Evolutionary conservation across 2,888 invertebrate genomes (phyloP).

Genomic region (Drosophila leonis): DNA sequence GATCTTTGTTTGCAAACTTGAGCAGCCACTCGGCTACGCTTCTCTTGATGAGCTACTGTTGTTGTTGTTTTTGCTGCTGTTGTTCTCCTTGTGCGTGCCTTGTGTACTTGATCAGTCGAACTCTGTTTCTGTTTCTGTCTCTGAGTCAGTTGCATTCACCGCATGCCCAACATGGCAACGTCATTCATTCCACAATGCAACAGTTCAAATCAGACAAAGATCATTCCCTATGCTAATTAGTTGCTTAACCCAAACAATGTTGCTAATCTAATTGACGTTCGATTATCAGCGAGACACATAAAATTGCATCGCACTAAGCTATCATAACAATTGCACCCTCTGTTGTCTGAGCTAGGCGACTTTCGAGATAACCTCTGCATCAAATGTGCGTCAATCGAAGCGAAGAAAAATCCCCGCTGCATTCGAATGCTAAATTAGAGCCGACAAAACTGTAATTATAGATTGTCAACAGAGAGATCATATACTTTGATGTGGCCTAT

Average conservation of each 20-base stretch:
- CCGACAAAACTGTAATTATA: neutral
- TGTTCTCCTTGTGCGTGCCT: slow-evolving; percentile 32
- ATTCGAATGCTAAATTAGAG: neutral
- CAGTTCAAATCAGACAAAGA: slow-evolving; percentile 5
- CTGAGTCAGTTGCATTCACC: slow-evolving; percentile 22
- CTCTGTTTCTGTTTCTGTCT: slow-evolving; percentile 15
- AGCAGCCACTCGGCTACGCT: slow-evolving; percentile 2
- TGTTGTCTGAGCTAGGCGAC: slow-evolving; percentile 1
- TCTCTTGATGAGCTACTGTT: slow-evolving; percentile 12
- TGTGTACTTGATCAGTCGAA: slow-evolving; percentile 29
- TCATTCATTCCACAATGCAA: slow-evolving; percentile 30
- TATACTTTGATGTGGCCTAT: neutral
- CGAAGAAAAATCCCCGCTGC: neutral
- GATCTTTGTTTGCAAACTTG: slow-evolving; percentile 25
- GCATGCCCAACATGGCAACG: slow-evolving; percentile 20
- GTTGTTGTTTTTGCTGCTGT: neutral
- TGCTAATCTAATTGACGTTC: slow-evolving; percentile 4
- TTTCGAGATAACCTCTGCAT: slow-evolving; percentile 1
- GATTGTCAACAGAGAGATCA: neutral
- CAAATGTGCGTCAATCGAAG: slow-evolving; percentile 9
- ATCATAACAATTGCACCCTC: slow-evolving; percentile 14
- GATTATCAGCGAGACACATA: slow-evolving; percentile 3
- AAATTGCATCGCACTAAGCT: neutral
- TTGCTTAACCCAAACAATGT: slow-evolving; percentile 4
- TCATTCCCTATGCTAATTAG: slow-evolving; percentile 32